A percentile compares a stretch with the other conserved stretches of the same genome.
These are phyloP conservation scores for Caracal caracal DNA, from an alignment of 2,113 vertebrate species.

Conservation along the genomic window DNA sequence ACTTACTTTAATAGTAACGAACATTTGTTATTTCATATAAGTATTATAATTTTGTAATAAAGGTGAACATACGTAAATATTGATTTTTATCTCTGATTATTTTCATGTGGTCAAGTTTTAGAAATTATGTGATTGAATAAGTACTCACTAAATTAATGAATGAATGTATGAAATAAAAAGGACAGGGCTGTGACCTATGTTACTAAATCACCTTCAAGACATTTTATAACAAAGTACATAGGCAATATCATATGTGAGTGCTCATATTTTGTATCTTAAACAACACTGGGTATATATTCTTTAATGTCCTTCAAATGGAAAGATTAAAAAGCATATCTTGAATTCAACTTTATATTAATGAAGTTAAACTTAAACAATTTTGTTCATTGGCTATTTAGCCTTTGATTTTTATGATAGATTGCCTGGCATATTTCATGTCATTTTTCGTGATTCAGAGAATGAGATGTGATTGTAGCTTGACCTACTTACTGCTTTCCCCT, in stretches of 20 bases:
- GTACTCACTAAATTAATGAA: not conserved
- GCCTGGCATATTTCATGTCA: not conserved
- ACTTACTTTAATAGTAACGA: not conserved
- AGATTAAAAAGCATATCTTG: not conserved
- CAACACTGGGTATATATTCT: not conserved
- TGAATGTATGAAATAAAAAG: not conserved
- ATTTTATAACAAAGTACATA: not conserved
- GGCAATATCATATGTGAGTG: not conserved
- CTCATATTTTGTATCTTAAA: not conserved
- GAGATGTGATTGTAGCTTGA: not conserved
- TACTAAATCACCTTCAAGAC: not conserved
- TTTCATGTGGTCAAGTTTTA: not conserved
- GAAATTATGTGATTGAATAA: not conserved
- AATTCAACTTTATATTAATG: not conserved
- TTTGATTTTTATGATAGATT: not conserved
- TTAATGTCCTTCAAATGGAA: not conserved
- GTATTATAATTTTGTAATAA: not conserved
- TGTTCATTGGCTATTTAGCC: not conserved
- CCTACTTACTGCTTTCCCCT: not conserved
- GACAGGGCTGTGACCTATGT: not conserved
- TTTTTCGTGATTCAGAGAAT: not conserved
- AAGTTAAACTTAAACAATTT: not conserved
- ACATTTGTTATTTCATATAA: not conserved
- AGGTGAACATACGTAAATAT: not conserved
- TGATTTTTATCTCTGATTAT: not conserved